These are phyloP conservation scores for Manis crassicaudata DNA, from an alignment of 2,797 vertebrate genomes.

Conservation along the genomic window DNA sequence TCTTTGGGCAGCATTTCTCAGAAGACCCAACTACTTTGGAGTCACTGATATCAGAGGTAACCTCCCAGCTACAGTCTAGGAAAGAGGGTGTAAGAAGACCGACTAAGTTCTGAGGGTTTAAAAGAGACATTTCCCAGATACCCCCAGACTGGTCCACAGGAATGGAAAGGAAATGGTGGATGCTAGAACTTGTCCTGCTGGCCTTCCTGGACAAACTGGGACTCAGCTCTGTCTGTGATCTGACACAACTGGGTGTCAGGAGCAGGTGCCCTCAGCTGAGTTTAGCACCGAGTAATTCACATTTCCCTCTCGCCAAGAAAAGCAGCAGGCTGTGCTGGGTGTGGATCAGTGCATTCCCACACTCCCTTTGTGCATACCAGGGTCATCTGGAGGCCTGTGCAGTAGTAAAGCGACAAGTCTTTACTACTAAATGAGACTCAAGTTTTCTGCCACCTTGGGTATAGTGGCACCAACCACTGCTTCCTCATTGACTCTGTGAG, in stretches of 20 bases:
- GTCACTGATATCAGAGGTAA: background rate
- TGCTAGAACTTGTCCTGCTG: background rate
- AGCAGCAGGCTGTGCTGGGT: background rate
- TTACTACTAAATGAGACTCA: background rate
- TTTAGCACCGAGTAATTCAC: background rate
- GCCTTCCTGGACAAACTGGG: background rate
- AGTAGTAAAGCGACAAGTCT: background rate
- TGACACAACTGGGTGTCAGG: background rate
- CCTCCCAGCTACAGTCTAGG: background rate
- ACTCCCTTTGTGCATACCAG: background rate
- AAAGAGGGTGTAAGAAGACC: background rate
- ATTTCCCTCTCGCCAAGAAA: background rate
- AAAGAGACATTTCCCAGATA: background rate
- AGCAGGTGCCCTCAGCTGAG: background rate
- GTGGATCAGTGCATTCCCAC: background rate
- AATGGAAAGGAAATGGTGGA: background rate
- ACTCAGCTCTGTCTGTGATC: background rate
- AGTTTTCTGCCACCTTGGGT: background rate
- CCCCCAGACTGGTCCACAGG: background rate
- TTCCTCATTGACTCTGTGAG: background rate
- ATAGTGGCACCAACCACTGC: background rate
- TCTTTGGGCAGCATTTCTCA: background rate
- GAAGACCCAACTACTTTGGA: background rate
- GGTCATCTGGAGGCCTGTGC: background rate
- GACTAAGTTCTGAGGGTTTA: background rate